Base-by-base conservation (phyloP, 2,113 vertebrate genomes). In the Zosterops hypoxanthus region DNA sequence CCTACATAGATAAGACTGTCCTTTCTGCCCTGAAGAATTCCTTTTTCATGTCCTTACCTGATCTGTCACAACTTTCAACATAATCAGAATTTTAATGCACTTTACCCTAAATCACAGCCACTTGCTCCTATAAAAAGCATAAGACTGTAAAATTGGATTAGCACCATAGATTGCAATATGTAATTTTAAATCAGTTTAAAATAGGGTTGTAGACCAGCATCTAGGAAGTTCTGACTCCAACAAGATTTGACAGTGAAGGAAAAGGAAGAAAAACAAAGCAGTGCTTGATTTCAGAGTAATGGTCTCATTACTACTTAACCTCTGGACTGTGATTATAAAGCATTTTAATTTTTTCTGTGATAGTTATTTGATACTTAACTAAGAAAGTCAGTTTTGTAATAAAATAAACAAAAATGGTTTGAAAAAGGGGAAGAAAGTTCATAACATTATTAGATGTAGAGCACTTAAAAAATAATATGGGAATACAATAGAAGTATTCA, bases 101-200 rank as follows among this genome's bases (percentile, higher is more conserved):
- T 93, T 88, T 53, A 82, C 39, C 50, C 47, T 88, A 69, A 55
- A 80, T 65, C 47, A 82, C 39, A 73, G n/a, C 64, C 63, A 49
- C 59, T 86, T 56, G 14, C 26, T 78, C 71, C 26, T 77, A 19
- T 80, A 80, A 93, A 94, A 93, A 77, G 59, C 75, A 80, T 31
- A n/a, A n/a, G 69, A 57, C 34, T 93, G 70, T 93, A 90, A 88
- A 95, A 96, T 55, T 87, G 59, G 78, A 93, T 95, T 94, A 94
- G 39, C 66, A 82, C 39, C n/a, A 44, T 31, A 22, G 18, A 72
- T 5, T 73, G 29, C 33, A 85, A 80, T 55, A 85, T 13, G 16
- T 55, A 85, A 75, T 66, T 88, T 82, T 70, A 88, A 88, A 91
- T 66, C 49, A 36, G 28, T 64, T 39, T 63, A 86, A 92, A 70